These are phyloP conservation scores for Spodoptera picta DNA, from an alignment of 2,888 invertebrate species.

Conservation along the genomic window DNA sequence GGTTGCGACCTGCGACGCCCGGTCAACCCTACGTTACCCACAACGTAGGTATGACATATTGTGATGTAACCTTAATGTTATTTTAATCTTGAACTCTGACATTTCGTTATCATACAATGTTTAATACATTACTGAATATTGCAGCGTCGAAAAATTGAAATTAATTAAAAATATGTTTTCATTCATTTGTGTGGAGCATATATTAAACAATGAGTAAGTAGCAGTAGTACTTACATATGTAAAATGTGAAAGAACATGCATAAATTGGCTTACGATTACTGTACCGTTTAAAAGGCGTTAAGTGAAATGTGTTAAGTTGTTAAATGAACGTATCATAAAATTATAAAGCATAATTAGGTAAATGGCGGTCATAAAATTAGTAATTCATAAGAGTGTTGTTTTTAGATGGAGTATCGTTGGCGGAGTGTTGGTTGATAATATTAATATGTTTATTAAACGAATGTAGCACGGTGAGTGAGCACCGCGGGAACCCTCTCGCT, in stretches of 20 bases:
- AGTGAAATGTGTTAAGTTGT: slow-evolving; percentile 74
- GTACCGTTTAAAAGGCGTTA: slow-evolving; percentile 52
- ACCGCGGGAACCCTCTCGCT: slow-evolving; percentile 47
- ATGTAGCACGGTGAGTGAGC: slow-evolving; percentile 74
- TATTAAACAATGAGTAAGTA: slow-evolving; percentile 43
- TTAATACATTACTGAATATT: slow-evolving; percentile 39
- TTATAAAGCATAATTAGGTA: slow-evolving; percentile 79
- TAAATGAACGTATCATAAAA: slow-evolving; percentile 78
- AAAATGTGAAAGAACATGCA: slow-evolving; percentile 53
- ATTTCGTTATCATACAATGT: slow-evolving; percentile 47
- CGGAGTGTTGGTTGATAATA: slow-evolving; percentile 73
- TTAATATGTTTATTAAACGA: slow-evolving; percentile 82
- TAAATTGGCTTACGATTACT: slow-evolving; percentile 52
- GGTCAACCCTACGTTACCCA: slow-evolving; percentile 41
- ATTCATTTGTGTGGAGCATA: slow-evolving; percentile 16
- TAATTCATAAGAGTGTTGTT: slow-evolving; percentile 85
- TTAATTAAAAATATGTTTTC: slow-evolving; percentile 27
- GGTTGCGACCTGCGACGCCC: slow-evolving; percentile 51
- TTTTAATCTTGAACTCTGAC: slow-evolving; percentile 52
- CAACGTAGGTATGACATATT: slow-evolving; percentile 52
- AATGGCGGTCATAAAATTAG: slow-evolving; percentile 79
- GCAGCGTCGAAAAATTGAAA: slow-evolving; percentile 20
- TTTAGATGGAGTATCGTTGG: slow-evolving; percentile 83
- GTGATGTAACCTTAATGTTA: slow-evolving; percentile 52
- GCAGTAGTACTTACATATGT: slow-evolving; percentile 39